These are phyloP conservation scores for Microtus ochrogaster DNA, from an alignment of 2,113 vertebrate genomes.

Conservation along the genomic window DNA sequence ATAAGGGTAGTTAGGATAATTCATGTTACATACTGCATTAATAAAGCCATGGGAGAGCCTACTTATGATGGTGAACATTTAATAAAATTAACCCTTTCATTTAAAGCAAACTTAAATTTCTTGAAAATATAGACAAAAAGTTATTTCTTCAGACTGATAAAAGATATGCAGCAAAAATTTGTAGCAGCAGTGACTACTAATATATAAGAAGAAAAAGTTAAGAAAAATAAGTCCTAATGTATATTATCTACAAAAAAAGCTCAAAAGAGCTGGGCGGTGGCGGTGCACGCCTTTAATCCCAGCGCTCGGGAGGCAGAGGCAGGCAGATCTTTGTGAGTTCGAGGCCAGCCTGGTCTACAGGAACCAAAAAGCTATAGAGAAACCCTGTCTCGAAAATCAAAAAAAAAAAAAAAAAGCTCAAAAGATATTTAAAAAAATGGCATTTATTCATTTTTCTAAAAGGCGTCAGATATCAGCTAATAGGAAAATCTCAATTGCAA, in stretches of 20 bases:
- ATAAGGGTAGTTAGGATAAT: neutral
- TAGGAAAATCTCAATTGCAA: neutral
- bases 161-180: neutral
- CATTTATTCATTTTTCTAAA: neutral
- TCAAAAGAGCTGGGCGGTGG: too few relatives aligned
- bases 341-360: too few relatives aligned
- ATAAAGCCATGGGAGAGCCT: neutral
- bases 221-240: neutral
- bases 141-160: neutral
- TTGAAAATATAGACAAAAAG: constrained; percentile 39
- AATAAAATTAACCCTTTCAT: neutral
- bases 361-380: too few relatives aligned
- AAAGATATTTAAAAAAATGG: neutral
- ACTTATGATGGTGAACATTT: neutral
- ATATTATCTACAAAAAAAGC: neutral
- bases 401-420: neutral
- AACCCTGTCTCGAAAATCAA: neutral
- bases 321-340: too few relatives aligned
- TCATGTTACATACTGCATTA: neutral
- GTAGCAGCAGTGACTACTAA: neutral
- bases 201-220: neutral
- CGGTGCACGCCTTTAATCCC: too few relatives aligned
- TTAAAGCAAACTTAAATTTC: constrained; percentile 39
- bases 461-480: neutral
- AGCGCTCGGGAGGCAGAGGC: too few relatives aligned